Base-by-base conservation (phyloP, 1,140 invertebrate species). In the Sminthurides bifidus region DNA sequence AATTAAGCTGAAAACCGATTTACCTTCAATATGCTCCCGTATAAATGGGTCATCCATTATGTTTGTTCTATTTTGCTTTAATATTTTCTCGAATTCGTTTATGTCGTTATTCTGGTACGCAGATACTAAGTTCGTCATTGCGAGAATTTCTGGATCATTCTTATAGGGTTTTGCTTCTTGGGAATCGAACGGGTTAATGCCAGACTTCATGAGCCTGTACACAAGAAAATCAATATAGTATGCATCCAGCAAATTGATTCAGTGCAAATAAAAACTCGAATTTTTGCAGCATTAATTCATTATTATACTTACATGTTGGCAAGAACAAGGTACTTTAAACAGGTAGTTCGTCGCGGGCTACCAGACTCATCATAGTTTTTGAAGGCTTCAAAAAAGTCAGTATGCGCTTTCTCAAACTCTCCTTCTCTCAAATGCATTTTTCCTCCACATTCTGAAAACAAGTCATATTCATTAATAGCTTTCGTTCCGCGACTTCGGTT, bases 31-130 rank as follows among this genome's bases (percentile, higher is more conserved):
- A 68, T 98, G 94, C 73, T 98, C 96, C 66, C 92, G 77, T 67
- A 99, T 99, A 72, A 99, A 99, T 5, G 91, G 92, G 78, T 99
- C 96, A 69, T 94, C 91, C 94, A 98, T 98, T 51, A 99, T 97
- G 69, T 88, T 91, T 68, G 90, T 88, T 61, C 90, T 80, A 74
- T 98, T 96, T 68, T 87, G 84, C 68, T 92, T 87, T 43, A 99
- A 72, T 66, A 98, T 98, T 58, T 85, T 83, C 74, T 98, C 95
- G 77, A 99, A 99, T 64, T 94, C 90, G 70, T 93, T 92, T 54
- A 98, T 98, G 73, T 98, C 93, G 73, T 98, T 97, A 72, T 96
- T 96, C 72, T 99, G 94, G 73, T 98, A 98, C 19, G 94, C 91
- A 70, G 87, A 88, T 15, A 99, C 94, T 65, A 99, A 77, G 74